A percentile compares a stretch with the other conserved stretches of the same genome.
These are phyloP conservation scores for Papilio machaon DNA, from an alignment of 1,140 invertebrate species.

Conservation along the genomic window DNA sequence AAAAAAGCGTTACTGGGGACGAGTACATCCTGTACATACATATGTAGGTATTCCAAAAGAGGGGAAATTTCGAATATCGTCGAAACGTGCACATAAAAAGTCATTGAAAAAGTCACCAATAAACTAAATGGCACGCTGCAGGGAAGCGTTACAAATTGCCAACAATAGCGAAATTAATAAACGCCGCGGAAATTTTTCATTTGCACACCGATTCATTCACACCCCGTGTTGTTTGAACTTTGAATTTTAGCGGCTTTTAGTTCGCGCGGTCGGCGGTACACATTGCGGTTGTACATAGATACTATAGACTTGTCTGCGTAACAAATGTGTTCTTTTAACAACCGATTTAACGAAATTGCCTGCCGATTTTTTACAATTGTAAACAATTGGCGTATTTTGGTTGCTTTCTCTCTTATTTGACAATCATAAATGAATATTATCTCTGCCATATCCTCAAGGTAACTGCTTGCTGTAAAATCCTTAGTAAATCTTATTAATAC, in stretches of 20 bases:
- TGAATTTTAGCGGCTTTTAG: conserved; percentile 56
- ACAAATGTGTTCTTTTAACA: conserved; percentile 44
- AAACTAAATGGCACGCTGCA: conserved; percentile 52
- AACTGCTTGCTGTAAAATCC: no score
- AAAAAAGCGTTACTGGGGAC: no score
- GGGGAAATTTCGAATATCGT: neutral
- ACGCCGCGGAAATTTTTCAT: conserved; percentile 72
- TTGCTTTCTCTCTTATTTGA: no score
- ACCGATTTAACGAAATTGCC: neutral
- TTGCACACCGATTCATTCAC: conserved; percentile 64
- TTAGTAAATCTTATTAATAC: no score
- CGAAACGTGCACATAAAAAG: conserved; percentile 1
- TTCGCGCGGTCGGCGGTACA: conserved; percentile 39
- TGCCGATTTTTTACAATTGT: no score
- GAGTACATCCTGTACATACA: no score
- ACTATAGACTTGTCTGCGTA: conserved; percentile 45
- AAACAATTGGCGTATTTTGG: no score
- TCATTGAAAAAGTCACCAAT: conserved; percentile 40
- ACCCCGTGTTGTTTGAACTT: conserved; percentile 61
- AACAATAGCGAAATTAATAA: conserved; percentile 74
- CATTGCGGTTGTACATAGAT: conserved; percentile 45
- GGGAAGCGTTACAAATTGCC: conserved; percentile 63
- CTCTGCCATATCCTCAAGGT: no score
- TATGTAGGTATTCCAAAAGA: neutral
- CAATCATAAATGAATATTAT: no score